Evolutionary conservation across 2,113 vertebrate species (phyloP), one percentile per base, ranked within the genome.

Genomic region (Copsychus sechellarum): DNA sequence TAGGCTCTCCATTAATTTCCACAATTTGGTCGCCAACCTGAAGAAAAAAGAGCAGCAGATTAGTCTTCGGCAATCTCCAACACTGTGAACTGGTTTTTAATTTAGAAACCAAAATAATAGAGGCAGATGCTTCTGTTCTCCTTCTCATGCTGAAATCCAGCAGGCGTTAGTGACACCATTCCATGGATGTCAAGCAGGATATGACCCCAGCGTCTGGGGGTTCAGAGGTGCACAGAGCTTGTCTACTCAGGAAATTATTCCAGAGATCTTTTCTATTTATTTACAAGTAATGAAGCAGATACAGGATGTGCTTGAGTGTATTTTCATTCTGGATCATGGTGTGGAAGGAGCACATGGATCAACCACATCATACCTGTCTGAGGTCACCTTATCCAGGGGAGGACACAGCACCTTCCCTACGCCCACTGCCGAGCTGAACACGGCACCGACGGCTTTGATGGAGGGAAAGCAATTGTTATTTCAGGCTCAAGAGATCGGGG

Each of bases 11-110:
- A 12, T 99, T 99, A 92, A 99, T 99, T 97, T 99, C 99, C 87
- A 99, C 99, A 11, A 99, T 99, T 96, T 99, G 99, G 98, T 99
- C 99, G 48, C 99, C 99, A 42, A 99, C 99, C 99, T 99, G 97
- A 82, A 3, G 20, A 36, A 90, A 80, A 51, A 92, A 94, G 34
- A 96, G n/a, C 36, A 69, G 21, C 9, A 38, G 33, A 5, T 97
- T 38, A 94, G 73, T 43, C 21, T 48, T 34, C 33, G 34, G 34
- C 22, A 31, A 31, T 6, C 18, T 74, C 34, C 25, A 62, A 28
- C 34, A 8, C 48, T 1, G 1, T 3, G 24, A 84, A 47, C 17
- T 45, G 0, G 21, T 26, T 72, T 61, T 67, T 40, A 15, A 25
- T 40, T 66, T 26, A 60, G 67, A 57, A 64, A 82, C 25, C 36